These are phyloP conservation scores for Pediacus dermestoides DNA, from an alignment of 2,888 invertebrate genomes.

Conservation along the genomic window DNA sequence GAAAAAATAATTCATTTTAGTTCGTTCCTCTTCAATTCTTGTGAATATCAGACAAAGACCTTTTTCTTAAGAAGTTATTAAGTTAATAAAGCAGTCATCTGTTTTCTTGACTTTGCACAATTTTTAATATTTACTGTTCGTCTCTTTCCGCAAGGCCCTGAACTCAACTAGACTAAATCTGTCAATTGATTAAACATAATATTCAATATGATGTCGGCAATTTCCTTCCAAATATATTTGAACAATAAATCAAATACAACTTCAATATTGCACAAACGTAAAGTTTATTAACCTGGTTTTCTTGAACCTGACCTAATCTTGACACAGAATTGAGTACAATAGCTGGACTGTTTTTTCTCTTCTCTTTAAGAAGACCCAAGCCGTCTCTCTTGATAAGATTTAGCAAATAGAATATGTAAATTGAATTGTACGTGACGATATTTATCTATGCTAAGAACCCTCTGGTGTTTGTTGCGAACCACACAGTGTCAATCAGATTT, in stretches of 20 bases:
- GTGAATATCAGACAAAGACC: too few relatives aligned
- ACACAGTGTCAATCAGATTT: conserved; percentile 24
- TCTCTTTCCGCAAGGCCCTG: too few relatives aligned
- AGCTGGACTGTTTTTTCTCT: background rate
- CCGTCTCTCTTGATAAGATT: conserved; percentile 19
- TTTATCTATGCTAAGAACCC: conserved; percentile 23
- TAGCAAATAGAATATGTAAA: conserved; percentile 25
- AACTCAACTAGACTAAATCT: too few relatives aligned
- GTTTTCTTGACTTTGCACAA: too few relatives aligned
- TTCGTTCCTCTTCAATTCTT: too few relatives aligned
- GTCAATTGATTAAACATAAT: too few relatives aligned
- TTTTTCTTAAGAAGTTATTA: too few relatives aligned
- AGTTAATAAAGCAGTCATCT: too few relatives aligned
- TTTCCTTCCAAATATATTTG: background rate
- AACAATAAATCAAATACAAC: background rate
- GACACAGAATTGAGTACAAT: conserved; percentile 11
- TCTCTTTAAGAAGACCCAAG: background rate
- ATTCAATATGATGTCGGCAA: background rate
- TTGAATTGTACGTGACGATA: conserved; percentile 25
- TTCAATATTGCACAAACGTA: background rate
- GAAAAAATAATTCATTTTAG: too few relatives aligned
- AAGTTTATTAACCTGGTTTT: conserved; percentile 12
- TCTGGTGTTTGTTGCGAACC: conserved; percentile 19
- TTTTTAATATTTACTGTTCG: too few relatives aligned
- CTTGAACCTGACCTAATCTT: conserved; percentile 23